Evolutionary conservation across 2,113 vertebrate species (phyloP), one percentile per base, ranked within the genome.

Genomic region (Canis aureus): DNA sequence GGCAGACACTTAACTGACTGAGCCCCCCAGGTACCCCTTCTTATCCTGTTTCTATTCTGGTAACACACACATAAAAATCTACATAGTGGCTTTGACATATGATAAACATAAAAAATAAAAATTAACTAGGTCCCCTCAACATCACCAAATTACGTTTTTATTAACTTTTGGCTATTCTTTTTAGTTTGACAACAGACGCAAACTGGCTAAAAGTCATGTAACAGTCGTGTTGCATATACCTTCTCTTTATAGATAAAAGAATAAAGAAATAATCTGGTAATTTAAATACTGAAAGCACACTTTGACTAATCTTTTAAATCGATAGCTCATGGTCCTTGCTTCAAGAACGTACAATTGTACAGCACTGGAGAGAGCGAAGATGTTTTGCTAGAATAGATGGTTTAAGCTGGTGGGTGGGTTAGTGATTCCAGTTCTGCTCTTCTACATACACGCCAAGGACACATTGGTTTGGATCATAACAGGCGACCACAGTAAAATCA

Each of bases 371-470:
- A 82, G 11, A 35, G 0, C 25, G 4, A 57, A 74, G n/a, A 51
- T 35, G 27, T 0, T 38, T 53, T 71, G 12, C 32, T 51, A 3
- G 13, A 29, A 12, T 17, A 9, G 23, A 9, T 17, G 9, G 66
- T 3, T 0, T 0, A 29, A 55, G 51, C 12, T 15, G 0, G 9
- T 17, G 16, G 6, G 4, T 73, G 8, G 16, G 19, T 43, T 7
- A 43, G 8, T 11, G 55, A n/a, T 6, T 27, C 8, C 32, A 20
- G 13, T 6, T 17, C 2, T 0, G 0, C 20, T 35, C 11, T 71
- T 29, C 1, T 5, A 16, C 5, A 11, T 2, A 5, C 1, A 19
- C 11, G 69, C 29, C 64, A 16, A 16, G 12, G 66, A 5, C 5
- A 51, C n/a, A 5, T 10, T 15, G n/a, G 13, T 51, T 51, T 51